Evolutionary conservation across 2,113 vertebrate genomes (phyloP).

Genomic region (Trogon melanurus): DNA sequence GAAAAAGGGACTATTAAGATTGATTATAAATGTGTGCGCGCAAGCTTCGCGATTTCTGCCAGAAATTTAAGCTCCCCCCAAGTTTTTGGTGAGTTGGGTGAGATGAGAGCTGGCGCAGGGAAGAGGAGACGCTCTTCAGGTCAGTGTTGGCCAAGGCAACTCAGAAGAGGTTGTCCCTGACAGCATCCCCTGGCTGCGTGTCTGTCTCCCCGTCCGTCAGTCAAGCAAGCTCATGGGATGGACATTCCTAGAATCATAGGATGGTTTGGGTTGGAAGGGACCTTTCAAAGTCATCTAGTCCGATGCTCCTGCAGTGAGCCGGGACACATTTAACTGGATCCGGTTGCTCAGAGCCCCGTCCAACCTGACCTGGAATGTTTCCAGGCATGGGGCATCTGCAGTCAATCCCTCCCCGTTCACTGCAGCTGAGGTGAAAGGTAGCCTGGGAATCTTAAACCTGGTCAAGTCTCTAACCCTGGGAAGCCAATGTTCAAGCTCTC

Average conservation of each 20-base stretch:
- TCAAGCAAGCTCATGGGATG: background rate
- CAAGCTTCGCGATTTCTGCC: background rate
- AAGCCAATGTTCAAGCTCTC: background rate
- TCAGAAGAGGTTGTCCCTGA: rapidly evolving
- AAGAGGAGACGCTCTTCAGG: background rate
- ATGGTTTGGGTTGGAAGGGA: no score
- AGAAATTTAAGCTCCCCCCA: background rate
- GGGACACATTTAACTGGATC: no score
- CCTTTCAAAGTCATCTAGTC: no score
- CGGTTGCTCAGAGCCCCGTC: background rate
- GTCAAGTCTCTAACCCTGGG: background rate
- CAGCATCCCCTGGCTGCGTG: background rate
- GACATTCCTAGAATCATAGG: background rate
- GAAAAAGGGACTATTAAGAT: background rate
- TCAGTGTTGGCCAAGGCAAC: background rate
- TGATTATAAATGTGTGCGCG: background rate
- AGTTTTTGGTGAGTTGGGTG: background rate
- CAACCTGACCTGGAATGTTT: background rate
- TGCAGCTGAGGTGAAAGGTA: background rate
- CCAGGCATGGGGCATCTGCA: background rate
- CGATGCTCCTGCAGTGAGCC: no score
- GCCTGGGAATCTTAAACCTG: background rate
- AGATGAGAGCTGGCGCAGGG: background rate
- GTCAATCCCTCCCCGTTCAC: background rate
- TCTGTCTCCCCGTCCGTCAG: background rate